Base-by-base conservation (phyloP, 2,888 invertebrate genomes). In the Carpatolechia fugitivella region DNA sequence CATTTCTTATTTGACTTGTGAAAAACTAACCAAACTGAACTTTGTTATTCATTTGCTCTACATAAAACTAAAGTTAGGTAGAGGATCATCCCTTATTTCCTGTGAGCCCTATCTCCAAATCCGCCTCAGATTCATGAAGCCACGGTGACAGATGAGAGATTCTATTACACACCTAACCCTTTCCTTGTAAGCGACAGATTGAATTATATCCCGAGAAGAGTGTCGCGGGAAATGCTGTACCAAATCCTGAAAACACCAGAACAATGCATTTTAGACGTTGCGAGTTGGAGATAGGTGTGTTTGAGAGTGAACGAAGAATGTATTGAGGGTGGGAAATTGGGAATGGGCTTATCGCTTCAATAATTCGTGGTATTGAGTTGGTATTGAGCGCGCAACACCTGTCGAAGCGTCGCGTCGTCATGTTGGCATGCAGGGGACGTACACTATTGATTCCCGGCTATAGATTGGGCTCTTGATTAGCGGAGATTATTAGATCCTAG, bases 151-250 rank as follows among this genome's bases (percentile, higher is more conserved):
- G 20, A 20, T 50, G 56, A 54, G 38, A 60, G n/a, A 51, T 61
- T 62, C 56, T 54, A 63, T 59, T 59, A 54, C 52, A 51, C 49
- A 54, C 56, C 52, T 53, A 47, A 61, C 54, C 57, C 55, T 52
- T 40, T 55, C 58, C 55, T 48, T 54, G 52, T 38, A 52, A 58
- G 52, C 48, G 58, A 50, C 51, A 62, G 59, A 76, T 78, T 77
- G 66, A 74, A 72, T 75, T 75, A 76, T 68, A 66, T 53, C 44
- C 10, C 44, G 14, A 13, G 44, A 24, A 44, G 33, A 44, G 44
- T 44, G 44, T 44, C 44, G 44, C 44, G 13, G 6, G 44, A 20
- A n/a, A 24, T 13, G 24, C 13, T 20, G 6, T 24, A 6, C 44
- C 24, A 44, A 44, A 24, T 44, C 20, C 14, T 13, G n/a, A 29